Evolutionary conservation across 2,797 vertebrate species (phyloP).

Genomic region (Bovichtus diacanthus): DNA sequence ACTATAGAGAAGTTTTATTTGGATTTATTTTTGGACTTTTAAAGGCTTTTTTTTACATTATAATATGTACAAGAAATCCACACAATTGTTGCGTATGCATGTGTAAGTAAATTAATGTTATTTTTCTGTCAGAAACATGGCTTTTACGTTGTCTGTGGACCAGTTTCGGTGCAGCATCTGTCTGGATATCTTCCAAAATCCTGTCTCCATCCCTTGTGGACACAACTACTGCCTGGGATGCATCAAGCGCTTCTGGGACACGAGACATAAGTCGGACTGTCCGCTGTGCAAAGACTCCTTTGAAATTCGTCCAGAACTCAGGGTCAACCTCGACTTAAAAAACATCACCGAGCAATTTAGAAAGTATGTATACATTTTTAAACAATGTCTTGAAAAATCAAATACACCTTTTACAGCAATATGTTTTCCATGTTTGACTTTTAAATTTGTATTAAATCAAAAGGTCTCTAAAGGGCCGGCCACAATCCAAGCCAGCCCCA

Average conservation of each 20-base stretch:
- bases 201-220: constrained; percentile 68
- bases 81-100: not conserved
- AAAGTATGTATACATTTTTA: constrained; percentile 1
- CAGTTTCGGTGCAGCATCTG: constrained; percentile 73
- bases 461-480: constrained; percentile 37
- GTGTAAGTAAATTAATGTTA: not conserved
- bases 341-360: constrained; percentile 60
- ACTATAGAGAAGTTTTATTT: not conserved
- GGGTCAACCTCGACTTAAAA: constrained; percentile 59
- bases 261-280: constrained; percentile 19
- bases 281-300: constrained; percentile 73
- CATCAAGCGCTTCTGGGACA: constrained; percentile 63
- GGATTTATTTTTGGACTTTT: not conserved
- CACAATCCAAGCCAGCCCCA: not conserved
- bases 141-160: constrained; percentile 38
- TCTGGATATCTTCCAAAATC: constrained; percentile 61
- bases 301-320: constrained; percentile 34
- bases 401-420: not conserved
- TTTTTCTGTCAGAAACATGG: constrained; percentile 46
- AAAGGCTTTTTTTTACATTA: not conserved
- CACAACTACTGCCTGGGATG: constrained; percentile 74
- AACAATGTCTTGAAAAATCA: not conserved
- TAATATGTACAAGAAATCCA: not conserved
- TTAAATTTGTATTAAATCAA: not conserved
- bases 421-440: not conserved